A percentile compares a stretch with the other conserved stretches of the same genome.
These are phyloP conservation scores for Barypeithes pellucidus DNA, from an alignment of 2,888 invertebrate species.

Conservation along the genomic window DNA sequence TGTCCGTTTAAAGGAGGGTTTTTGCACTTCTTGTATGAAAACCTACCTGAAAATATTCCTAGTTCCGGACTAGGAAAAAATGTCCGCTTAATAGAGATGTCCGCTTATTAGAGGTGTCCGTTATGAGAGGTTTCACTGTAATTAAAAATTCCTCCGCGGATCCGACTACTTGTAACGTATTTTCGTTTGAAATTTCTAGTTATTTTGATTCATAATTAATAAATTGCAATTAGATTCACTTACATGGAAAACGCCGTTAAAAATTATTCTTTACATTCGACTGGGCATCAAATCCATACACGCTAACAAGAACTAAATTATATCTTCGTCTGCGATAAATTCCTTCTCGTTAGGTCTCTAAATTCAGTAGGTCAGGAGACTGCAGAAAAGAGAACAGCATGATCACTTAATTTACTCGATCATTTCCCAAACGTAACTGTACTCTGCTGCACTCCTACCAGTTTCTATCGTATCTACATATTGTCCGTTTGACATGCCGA, in stretches of 20 bases:
- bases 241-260: conserved; percentile 28
- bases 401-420: conserved; percentile 14
- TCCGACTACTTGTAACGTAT: no score
- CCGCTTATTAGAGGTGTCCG: no score
- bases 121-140: no score
- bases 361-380: conserved; percentile 46
- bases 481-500: no score
- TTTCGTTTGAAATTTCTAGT: no score
- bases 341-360: conserved; percentile 27
- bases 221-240: not conserved
- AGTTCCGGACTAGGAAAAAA: no score
- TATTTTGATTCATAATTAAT: not conserved
- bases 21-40: no score
- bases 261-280: conserved; percentile 23
- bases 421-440: conserved; percentile 42
- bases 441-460: conserved; percentile 18
- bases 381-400: conserved; percentile 43
- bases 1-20: no score
- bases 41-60: no score
- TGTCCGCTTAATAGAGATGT: no score
- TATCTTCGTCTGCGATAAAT: conserved; percentile 28
- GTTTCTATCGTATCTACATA: not conserved
- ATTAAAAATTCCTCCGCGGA: no score
- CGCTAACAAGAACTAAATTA: conserved; percentile 30
- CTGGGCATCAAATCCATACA: conserved; percentile 4